These are phyloP conservation scores for Tor tambroides DNA, from an alignment of 2,113 vertebrate species.

Conservation along the genomic window DNA sequence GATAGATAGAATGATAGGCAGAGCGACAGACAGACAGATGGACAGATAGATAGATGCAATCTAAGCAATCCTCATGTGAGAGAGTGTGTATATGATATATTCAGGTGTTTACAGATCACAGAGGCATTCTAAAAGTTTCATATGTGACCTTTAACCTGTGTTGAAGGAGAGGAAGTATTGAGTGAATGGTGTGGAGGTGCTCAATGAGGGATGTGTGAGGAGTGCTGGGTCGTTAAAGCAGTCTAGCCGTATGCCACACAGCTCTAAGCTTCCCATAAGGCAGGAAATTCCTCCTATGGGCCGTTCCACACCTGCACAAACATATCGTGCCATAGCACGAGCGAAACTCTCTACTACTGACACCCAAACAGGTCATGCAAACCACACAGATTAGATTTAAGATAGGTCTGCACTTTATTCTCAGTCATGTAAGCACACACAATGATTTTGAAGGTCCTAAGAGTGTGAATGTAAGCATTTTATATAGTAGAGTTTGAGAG, in stretches of 20 bases:
- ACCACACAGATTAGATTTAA: slow-evolving; percentile 15
- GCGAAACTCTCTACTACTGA: slow-evolving; percentile 63
- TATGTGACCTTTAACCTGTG: slow-evolving; percentile 29
- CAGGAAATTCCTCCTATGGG: slow-evolving; percentile 81
- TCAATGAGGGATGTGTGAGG: slow-evolving; percentile 23
- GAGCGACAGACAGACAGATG: too few relatives aligned
- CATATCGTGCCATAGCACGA: slow-evolving; percentile 65
- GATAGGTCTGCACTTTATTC: neutral
- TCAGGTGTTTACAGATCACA: slow-evolving; percentile 33
- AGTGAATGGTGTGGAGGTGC: neutral
- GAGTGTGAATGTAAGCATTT: neutral
- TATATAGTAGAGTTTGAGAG: neutral
- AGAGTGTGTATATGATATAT: neutral
- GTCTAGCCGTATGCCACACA: slow-evolving; percentile 22
- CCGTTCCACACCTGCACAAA: slow-evolving; percentile 81
- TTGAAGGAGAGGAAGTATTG: slow-evolving; percentile 27
- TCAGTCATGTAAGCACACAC: slow-evolving; percentile 13
- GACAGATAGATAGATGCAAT: too few relatives aligned
- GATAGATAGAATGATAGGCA: too few relatives aligned
- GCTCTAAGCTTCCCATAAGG: slow-evolving; percentile 68
- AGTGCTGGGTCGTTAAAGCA: slow-evolving; percentile 38
- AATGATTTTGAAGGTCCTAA: neutral
- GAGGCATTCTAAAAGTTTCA: neutral
- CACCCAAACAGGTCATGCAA: slow-evolving; percentile 68
- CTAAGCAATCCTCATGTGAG: neutral